Evolutionary conservation across 2,888 invertebrate genomes (phyloP), one percentile per base, ranked within the genome.

Genomic region (Eumerus sabulonum): DNA sequence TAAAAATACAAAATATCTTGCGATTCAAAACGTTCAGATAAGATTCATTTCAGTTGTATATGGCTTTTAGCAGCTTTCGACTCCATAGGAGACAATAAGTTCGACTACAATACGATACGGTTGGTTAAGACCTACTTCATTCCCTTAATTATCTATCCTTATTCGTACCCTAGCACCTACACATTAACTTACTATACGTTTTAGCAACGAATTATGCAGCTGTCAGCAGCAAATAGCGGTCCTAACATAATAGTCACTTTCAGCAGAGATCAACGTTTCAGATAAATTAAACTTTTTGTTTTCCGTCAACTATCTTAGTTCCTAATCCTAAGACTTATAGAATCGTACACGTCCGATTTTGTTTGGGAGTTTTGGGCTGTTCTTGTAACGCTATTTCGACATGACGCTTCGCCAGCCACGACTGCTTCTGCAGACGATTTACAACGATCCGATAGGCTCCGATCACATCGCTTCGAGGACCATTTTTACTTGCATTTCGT

Each of bases 371-470:
- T 79, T 87, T 88, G 36, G 87, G 88, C 82, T 87, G 86, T 56
- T 85, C 83, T 38, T 88, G 88, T 51, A 87, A 82, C 4, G 88
- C 88, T 84, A 87, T 84, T 74, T 89, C 88, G 7, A 87, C 87
- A 53, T 88, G 87, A 19, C 87, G 87, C 27, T 88, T 84, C 1
- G 88, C 88, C 72, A 88, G 74, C 87, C 88, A 87, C n/a, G 88
- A 86, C 63, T 89, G 89, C 67, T 89, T 88, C 73, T 90, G 90
- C 57, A 91, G 84, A 12, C 91, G 88, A 85, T 93, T 92, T 76
- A 93, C 90, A 38, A 93, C 90, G 72, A 94, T 94, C 47, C 94
- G 90, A 86, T 94, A 94, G 51, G 93, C 92, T 9, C 94, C 94
- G 51, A 93, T 92, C 40, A 94, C 90, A 81, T 92, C 91, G 83